Base-by-base conservation (phyloP, 2,888 invertebrate genomes). In the Thumatha senex region DNA sequence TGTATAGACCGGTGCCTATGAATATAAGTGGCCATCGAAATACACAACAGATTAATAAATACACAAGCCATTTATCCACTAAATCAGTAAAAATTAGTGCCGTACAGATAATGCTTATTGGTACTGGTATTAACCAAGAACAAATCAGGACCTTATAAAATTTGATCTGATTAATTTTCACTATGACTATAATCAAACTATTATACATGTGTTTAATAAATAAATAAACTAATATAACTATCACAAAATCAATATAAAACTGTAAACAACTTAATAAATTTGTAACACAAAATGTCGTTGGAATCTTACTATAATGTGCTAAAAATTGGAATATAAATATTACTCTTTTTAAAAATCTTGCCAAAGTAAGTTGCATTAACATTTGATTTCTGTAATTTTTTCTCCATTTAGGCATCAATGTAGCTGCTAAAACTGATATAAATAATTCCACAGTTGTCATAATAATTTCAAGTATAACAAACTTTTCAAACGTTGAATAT, bases 191-290 rank as follows among this genome's bases (percentile, higher is more conserved):
- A 40, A 89, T 82, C 56, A 89, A 71, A 59, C 79, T 85, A 49
- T 87, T 84, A 57, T 89, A 87, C 87, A 89, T 89, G 43, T 89
- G 89, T 51, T 83, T 86, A n/a, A 89, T 83, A 54, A 89, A 84
- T 59, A 85, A 85, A 48, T 85, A 82, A 56, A 89, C 80, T 66
- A 89, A 66, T 54, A 87, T 75, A 13, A 84, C 82, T 46, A 85
- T 80, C 18, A 89, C 89, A 58, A 87, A 84, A 61, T 89, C 87
- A 15, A 86, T 76, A 51, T 89, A 89, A 45, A 86, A 76, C 51
- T 80, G 74, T n/a, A 70, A 70, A 48, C 72, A 72, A 18, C 74
- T 63, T 14, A 86, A 52, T 11, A 74, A 41, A 40, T 63, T 52
- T 13, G 54, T 54, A 0, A 72, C 40, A 33, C 58, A 43, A 1